Base-by-base conservation (phyloP, 2,113 vertebrate species). In the Shinisaurus crocodilurus region DNA sequence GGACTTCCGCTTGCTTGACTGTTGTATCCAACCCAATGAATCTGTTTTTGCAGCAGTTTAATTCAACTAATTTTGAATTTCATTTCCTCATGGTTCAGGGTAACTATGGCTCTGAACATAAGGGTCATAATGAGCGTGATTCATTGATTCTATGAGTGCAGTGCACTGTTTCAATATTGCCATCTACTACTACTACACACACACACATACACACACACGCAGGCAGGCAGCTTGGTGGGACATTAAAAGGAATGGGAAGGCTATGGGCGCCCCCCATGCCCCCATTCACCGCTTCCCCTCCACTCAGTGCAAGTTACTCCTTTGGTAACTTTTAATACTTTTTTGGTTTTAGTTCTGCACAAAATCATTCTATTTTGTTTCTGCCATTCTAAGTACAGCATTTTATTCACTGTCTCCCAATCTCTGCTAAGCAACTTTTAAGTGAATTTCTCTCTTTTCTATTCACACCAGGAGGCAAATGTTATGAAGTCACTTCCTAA, bases 401-500 rank as follows among this genome's bases (percentile, higher is more conserved):
- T 89, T 93, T 82, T 76, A 89, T 8, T 94, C n/a, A 57, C 6
- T 82, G 90, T 89, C 72, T 77, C 40, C 82, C 79, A 87, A n/a
- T 79, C 65, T 93, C 1, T 76, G 85, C 50, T 48, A 75, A n/a
- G 72, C 67, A 84, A 13, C 86, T 82, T 91, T 84, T 92, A 92
- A 80, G 70, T 90, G 88, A 88, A 84, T 89, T 43, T 90, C 88
- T 0, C 86, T 94, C 50, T 89, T 85, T 89, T 74, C 77, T 93
- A n/a, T 80, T 92, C 67, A 43, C 91, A 90, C 50, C 72, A 88
- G 27, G 88, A 0, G 1, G 88, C 74, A 92, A 83, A 90, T 90
- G 70, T 94, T 89, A 72, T 91, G 87, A 60, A 72, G 50, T 77
- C 0, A 3, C 69, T 67, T 94, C 91, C 91, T 92, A 91, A 94